Base-by-base conservation (phyloP, 2,113 vertebrate species). In the Sterna hirundo region DNA sequence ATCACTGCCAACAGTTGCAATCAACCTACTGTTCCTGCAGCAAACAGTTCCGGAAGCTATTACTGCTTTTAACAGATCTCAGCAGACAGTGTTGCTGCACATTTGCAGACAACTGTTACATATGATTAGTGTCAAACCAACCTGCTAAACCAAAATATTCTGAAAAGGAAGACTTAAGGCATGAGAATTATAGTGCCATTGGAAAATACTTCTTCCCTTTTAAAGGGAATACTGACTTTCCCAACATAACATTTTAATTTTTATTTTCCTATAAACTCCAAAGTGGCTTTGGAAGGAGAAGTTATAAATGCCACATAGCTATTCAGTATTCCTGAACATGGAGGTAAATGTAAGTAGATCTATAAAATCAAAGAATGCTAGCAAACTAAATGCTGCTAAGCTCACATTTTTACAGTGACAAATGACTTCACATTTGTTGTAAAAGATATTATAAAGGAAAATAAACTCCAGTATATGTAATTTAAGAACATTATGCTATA, bases 21-120 rank as follows among this genome's bases (percentile, higher is more conserved):
- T 87, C 83, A 94, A 52, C 83, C 55, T 42, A 77, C 88, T 85
- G 32, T 27, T 94, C 94, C 86, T 85, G 62, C 83, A 94, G 92
- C 66, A 96, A 92, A 77, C 65, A 80, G 69, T 74, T 94, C 86
- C 6, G 2, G 80, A 78, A 96, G 83, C 86, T 47, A 27, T 95
- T 91, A 95, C 81, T 93, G 51, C 11, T 87, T 86, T 82, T 77
- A 82, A 76, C 85, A 96, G 74, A 92, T 94, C 62, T 69, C 91
- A 85, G 74, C 66, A 96, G 94, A 94, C 94, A 94, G 81, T 27
- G 13, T 30, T 94, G 91, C 84, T 96, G 93, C 91, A 91, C 93
- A 83, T 97, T 95, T 92, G 60, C 83, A 96, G 88, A 94, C 75
- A 95, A 93, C 90, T 89, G 90, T 44, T 96, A 55, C 38, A 10